Conservation (phyloP, 92 coral and sea anemone genomes). For the Metridium senile region DNA sequence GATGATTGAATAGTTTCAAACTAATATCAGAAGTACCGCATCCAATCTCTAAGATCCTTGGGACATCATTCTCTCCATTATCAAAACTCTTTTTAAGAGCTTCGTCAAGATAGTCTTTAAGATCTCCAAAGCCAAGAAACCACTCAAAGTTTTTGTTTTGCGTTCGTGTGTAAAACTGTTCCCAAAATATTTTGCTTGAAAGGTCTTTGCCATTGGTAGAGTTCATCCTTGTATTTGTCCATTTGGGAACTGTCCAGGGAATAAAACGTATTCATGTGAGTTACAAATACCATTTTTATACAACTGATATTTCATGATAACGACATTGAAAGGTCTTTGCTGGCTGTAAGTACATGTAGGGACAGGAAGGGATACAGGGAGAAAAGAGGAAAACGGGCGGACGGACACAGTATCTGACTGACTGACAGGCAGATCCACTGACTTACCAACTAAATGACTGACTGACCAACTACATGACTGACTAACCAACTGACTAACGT, state of each 20-base stretch:
- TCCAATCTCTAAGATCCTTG: conserved; percentile 70
- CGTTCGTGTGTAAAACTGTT: conserved; percentile 57
- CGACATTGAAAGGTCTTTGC: too few relatives aligned
- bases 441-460: not conserved
- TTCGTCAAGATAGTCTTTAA: conserved; percentile 38
- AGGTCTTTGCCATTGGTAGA: conserved; percentile 45
- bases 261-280: not conserved
- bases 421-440: not conserved
- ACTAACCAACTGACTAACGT: not conserved
- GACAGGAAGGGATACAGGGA: too few relatives aligned
- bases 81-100: conserved; percentile 11
- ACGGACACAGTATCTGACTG: too few relatives aligned
- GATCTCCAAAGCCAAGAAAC: conserved; percentile 74
- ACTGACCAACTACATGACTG: not conserved
- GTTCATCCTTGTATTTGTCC: not conserved
- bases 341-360: too few relatives aligned
- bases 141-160: conserved; percentile 68
- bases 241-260: not conserved
- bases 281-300: too few relatives aligned
- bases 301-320: too few relatives aligned
- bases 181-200: conserved; percentile 71
- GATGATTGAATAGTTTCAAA: conserved; percentile 44
- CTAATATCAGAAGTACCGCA: conserved; percentile 84
- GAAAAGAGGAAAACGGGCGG: too few relatives aligned
- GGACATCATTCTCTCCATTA: not conserved